A percentile compares a stretch with the other conserved stretches of the same genome.
Conservation (phyloP, 2,888 invertebrate genomes). For the Drosophila subquinaria region DNA sequence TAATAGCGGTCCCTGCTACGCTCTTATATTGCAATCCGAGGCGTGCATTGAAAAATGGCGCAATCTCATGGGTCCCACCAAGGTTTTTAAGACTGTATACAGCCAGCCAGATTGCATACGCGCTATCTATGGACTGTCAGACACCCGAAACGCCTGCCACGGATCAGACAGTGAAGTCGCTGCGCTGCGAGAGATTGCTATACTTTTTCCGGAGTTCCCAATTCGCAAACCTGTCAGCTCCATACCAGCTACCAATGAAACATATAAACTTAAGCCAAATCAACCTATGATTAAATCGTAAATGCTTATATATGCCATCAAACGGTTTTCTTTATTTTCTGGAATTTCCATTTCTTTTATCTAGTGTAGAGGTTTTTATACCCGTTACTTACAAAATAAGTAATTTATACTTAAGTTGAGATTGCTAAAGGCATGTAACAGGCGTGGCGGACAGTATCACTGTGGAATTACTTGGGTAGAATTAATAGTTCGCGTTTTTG, state of each 20-base stretch:
- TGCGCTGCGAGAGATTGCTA: constrained; percentile 91
- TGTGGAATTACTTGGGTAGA: no score
- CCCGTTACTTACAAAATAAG: no score
- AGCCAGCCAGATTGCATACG: constrained; percentile 92
- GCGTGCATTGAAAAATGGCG: constrained; percentile 94
- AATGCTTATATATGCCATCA: background rate
- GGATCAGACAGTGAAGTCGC: constrained; percentile 93
- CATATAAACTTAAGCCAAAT: background rate
- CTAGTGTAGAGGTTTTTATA: no score
- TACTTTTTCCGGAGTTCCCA: constrained; percentile 91
- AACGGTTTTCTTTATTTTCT: no score
- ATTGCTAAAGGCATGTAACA: no score
- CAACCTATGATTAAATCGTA: background rate
- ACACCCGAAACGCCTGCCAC: constrained; percentile 97
- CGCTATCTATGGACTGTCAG: constrained; percentile 94
- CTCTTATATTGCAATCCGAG: constrained; percentile 91
- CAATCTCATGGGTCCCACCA: constrained; percentile 94
- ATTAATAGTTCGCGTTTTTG: no score
- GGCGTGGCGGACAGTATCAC: no score
- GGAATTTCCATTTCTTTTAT: no score
- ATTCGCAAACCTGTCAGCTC: background rate
- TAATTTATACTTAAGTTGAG: no score
- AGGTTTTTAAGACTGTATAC: constrained; percentile 92
- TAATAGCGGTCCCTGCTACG: constrained; percentile 92
- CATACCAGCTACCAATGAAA: background rate